phyloP scores from a whole-genome alignment of 2,888 invertebrate genomes.

The Amblyteles armatorius region DNA sequence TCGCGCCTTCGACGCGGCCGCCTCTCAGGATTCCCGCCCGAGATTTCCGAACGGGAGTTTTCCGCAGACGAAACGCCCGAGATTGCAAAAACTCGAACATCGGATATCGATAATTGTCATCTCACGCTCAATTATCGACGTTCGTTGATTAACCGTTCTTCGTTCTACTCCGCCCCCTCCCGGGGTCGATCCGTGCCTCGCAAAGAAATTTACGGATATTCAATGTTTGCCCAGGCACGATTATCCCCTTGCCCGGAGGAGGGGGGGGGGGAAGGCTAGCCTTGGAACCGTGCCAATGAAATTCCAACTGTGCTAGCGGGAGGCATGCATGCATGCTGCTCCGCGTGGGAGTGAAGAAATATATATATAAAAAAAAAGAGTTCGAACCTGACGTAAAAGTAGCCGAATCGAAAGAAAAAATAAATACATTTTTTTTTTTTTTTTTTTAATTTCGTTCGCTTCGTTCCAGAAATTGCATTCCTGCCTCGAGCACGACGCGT shows the following conservation, averaged over 20 bases:
- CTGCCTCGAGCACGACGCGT: no score
- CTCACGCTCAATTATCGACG: constrained; percentile 33
- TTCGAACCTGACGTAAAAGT: not conserved
- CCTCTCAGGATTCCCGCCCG: no score
- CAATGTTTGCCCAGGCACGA: constrained; percentile 60
- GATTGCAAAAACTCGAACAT: constrained; percentile 10
- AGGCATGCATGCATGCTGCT: constrained; percentile 25
- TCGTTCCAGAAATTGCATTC: no score
- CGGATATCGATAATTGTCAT: constrained; percentile 49
- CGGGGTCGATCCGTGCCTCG: not conserved
- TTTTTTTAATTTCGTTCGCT: no score
- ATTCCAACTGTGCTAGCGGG: constrained; percentile 65
- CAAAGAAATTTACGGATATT: constrained; percentile 65
- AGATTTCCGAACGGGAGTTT: no score
- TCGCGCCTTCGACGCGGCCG: no score
- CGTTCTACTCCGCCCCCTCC: not conserved
- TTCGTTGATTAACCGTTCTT: not conserved
- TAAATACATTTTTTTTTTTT: not conserved
- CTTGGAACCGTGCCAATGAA: constrained; percentile 78
- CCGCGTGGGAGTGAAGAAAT: constrained; percentile 44
- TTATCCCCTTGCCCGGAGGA: not conserved
- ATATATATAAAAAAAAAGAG: not conserved
- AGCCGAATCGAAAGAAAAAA: not conserved
- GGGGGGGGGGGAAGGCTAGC: constrained; percentile 38
- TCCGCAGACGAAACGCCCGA: not conserved